Base-by-base conservation (phyloP, 2,797 vertebrate species). In the Phaenicophaeus curvirostris region DNA sequence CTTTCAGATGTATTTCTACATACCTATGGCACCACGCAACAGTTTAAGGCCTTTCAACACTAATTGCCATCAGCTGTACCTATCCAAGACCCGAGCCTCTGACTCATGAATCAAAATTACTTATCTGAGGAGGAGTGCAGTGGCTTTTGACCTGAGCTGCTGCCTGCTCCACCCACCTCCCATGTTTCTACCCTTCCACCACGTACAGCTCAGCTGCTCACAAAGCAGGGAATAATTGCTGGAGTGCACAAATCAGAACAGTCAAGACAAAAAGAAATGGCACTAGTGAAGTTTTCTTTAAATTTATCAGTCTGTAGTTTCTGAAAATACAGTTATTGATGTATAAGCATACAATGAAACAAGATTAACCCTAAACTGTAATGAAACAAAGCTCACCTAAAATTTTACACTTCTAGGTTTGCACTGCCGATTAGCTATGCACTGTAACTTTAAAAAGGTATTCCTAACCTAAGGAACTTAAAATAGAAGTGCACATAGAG, bases 121-220 rank as follows among this genome's bases (percentile, higher is more conserved):
- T 86, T 44, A 39, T 6, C 39, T 3, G 8, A 87, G 53, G 23
- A 30, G 37, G 20, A 80, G 41, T 0, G 0, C 16, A 8, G 78
- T 4, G 13, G 42, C 76, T 88, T 94, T 21, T 81, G 87, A 93
- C 53, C 39, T 0, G 10, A 66, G 53, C 86, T 89, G 66, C 83
- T 73, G 78, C 78, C 69, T 46, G 63, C 48, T 46, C 65, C 93
- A 84, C 79, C 76, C 69, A 18, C 2, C 37, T 30, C 63, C 0
- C 0, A 67, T 5, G 3, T 7, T 27, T 24, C 46, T 5, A 8
- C 68, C 62, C 51, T 83, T 58, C 30, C 3, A 1, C 9, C 63
- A 67, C 50, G 74, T 57, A 19, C 11, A 81, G 66, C 83, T 69
- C 77, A 44, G 71, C 78, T 76, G 75, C 58, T 51, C 50, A 39